Base-by-base conservation (phyloP, 92 coral and sea anemone species). In the Porites cylindrica region DNA sequence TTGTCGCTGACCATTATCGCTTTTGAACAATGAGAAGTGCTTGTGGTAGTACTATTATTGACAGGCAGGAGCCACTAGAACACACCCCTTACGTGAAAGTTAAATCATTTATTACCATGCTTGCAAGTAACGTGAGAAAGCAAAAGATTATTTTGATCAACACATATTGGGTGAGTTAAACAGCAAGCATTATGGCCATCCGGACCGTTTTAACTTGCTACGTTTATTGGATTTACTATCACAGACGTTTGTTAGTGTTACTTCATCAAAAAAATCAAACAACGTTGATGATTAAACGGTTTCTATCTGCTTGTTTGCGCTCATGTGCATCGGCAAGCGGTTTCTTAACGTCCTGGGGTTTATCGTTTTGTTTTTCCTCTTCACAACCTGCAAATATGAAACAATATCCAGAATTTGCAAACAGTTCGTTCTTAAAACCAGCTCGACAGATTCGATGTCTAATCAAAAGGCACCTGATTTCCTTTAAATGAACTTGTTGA, bases 21-120 rank as follows among this genome's bases (percentile, higher is more conserved):
- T 56, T 43, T 10, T 52, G 16, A 82, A 71, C 86, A 68, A 82
- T 82, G 16, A n/a, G 17, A 38, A 38, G n/a, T 70, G 86, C 86
- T 70, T 82, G 86, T 82, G 86, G 86, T 82, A 2, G 68, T 70
- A 82, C 86, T 82, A 70, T 82, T 13, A 10, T 13, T 51, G 53
- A 54, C 38, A 43, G 10, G 13, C 32, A 54, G 54, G 68, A 82
- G 58, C 9, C 51, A 9, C 56, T 20, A 54, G 1, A 54, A 32
- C 86, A 82, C 86, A 20, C 76, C 66, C 64, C 73, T 54, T 51
- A 52, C 53, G 66, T 16, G 76, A 69, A 8, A 38, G 13, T 4
- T 68, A 24, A 80, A 81, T 81, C 70, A 81, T 81, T 81, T 24
- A 81, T 29, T 53, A 32, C 17, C 29, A 38, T 38, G 47, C 47